These are phyloP conservation scores for Caenorhabditis wallacei DNA, from an alignment of 2,888 invertebrate genomes.

Conservation along the genomic window DNA sequence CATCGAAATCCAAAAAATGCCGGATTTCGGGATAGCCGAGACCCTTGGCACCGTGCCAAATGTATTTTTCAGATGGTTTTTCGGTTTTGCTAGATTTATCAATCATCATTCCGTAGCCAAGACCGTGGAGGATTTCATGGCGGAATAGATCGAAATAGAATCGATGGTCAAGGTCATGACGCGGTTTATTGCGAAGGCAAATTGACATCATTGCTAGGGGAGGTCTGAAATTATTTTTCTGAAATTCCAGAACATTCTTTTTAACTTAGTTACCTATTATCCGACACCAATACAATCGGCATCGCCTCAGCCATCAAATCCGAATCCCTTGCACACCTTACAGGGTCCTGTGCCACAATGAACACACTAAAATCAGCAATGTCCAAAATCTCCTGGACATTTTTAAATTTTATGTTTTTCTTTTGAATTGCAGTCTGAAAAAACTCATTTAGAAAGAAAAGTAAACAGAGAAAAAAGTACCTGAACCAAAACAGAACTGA, in stretches of 20 bases:
- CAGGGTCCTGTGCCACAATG: constrained; percentile 19
- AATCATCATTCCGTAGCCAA: constrained; percentile 69
- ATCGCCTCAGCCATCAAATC: constrained; percentile 45
- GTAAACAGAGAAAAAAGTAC: background rate
- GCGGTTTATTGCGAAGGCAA: constrained; percentile 50
- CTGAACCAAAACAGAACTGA: constrained; percentile 43
- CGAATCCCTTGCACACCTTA: constrained; percentile 23
- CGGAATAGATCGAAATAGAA: constrained; percentile 72
- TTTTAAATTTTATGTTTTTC: constrained; percentile 10
- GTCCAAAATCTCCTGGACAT: constrained; percentile 21
- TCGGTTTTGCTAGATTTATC: background rate
- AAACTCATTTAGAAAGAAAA: background rate
- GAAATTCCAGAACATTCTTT: background rate
- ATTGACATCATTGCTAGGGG: constrained; percentile 64
- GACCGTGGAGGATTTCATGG: constrained; percentile 77
- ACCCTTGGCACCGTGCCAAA: constrained; percentile 37
- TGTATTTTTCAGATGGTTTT: constrained; percentile 34
- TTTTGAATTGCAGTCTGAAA: constrained; percentile 26
- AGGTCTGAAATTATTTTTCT: constrained; percentile 59
- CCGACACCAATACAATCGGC: constrained; percentile 29
- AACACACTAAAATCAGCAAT: constrained; percentile 46
- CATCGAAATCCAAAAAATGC: constrained; percentile 57
- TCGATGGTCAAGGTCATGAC: background rate
- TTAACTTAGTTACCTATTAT: constrained; percentile 24
- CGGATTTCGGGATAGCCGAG: constrained; percentile 5